Percentiles rank a stretch among this genome's conserved stretches.
Evolutionary conservation across 2,888 invertebrate species (phyloP).

Genomic region (Philaethria dido): DNA sequence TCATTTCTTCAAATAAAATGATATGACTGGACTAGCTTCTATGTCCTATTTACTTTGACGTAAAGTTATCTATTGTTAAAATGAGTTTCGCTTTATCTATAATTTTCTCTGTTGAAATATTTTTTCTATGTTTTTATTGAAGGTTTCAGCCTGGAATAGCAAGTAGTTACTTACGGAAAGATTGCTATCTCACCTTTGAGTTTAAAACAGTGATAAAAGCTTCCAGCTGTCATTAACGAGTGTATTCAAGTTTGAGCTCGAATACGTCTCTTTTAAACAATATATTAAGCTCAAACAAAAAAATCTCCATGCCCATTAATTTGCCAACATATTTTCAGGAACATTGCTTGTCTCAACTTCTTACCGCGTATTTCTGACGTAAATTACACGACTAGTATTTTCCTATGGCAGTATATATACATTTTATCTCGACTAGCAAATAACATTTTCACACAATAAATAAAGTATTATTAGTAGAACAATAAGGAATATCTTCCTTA

Average conservation of each 20-base stretch:
- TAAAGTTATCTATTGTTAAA: too few species aligned
- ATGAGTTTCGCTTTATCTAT: too few species aligned
- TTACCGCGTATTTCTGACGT: not conserved
- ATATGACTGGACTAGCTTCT: too few species aligned
- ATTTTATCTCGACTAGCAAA: conserved; percentile 7
- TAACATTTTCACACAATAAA: conserved; percentile 17
- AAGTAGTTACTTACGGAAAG: not conserved
- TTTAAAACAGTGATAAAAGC: not conserved
- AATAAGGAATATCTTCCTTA: conserved; percentile 49
- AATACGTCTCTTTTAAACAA: not conserved
- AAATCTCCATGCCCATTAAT: not conserved
- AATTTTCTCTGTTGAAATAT: too few species aligned
- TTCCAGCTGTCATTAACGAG: not conserved
- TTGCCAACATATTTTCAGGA: not conserved
- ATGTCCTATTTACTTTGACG: too few species aligned
- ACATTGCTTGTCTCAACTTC: not conserved
- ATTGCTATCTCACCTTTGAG: conserved; percentile 1
- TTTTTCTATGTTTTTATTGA: not conserved
- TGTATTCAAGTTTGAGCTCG: not conserved
- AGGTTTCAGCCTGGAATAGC: not conserved
- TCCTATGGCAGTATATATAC: not conserved
- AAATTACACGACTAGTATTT: not conserved
- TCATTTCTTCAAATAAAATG: too few species aligned
- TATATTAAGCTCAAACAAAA: not conserved
- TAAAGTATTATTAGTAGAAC: conserved; percentile 17